Evolutionary conservation across 1,140 invertebrate genomes (phyloP).

Genomic region (Andrena cerasifolii): DNA sequence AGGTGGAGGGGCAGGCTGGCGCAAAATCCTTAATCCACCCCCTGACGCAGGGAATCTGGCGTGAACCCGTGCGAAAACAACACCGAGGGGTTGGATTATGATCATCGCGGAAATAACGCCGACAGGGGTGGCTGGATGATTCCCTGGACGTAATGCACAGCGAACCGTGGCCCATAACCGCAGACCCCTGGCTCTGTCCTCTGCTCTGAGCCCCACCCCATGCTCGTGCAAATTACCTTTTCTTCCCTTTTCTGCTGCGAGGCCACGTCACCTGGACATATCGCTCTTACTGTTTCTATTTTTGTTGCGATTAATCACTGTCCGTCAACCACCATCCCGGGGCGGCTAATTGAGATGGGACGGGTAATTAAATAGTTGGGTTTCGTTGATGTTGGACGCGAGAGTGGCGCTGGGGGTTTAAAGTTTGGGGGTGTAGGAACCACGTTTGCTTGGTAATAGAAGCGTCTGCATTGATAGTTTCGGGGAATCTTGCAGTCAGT

Average conservation of each 20-base stretch:
- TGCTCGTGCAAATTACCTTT: slow-evolving; percentile 53
- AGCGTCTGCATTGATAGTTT: no score
- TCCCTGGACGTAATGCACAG: slow-evolving; percentile 46
- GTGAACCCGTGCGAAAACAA: slow-evolving; percentile 55
- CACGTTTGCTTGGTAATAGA: no score
- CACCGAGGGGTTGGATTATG: slow-evolving; percentile 48
- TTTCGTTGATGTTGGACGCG: no score
- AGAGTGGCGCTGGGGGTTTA: no score
- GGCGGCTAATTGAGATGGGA: background rate
- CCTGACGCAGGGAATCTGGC: slow-evolving; percentile 45
- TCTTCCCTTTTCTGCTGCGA: slow-evolving; percentile 17
- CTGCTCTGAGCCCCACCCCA: background rate
- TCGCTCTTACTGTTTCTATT: slow-evolving; percentile 15
- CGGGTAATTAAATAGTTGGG: no score
- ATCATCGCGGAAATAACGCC: slow-evolving; percentile 54
- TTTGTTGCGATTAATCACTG: slow-evolving; percentile 5
- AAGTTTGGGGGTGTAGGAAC: no score
- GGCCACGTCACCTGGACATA: background rate
- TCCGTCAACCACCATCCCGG: background rate
- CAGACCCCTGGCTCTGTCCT: slow-evolving; percentile 19
- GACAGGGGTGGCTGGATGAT: slow-evolving; percentile 5
- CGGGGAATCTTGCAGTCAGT: no score
- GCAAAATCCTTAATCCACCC: slow-evolving; percentile 62
- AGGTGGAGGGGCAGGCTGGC: slow-evolving; percentile 13
- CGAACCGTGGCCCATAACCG: slow-evolving; percentile 35